These are phyloP conservation scores for Ceratitis capitata DNA, from an alignment of 1,140 invertebrate species.

Conservation along the genomic window DNA sequence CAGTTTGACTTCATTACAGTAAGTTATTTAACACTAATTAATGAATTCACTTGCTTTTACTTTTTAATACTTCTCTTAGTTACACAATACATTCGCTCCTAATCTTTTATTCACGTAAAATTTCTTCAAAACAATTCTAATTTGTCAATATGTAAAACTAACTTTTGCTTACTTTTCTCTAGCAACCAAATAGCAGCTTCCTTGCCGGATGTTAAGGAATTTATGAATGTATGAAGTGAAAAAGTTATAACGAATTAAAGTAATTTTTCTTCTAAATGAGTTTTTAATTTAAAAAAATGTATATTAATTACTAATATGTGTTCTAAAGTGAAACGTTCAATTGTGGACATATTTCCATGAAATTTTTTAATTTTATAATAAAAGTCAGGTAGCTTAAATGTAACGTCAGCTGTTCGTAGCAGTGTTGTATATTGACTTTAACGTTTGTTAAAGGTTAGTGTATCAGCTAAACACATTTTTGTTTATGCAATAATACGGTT, in stretches of 20 bases:
- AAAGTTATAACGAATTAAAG: background rate
- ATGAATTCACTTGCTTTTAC: too few relatives aligned
- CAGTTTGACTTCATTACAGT: too few relatives aligned
- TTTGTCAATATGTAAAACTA: too few relatives aligned
- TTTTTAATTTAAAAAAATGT: background rate
- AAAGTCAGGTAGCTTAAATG: background rate
- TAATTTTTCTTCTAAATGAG: background rate
- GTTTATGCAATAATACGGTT: too few relatives aligned
- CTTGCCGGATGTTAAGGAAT: background rate
- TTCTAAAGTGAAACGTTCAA: background rate
- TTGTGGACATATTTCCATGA: background rate
- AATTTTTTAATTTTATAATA: background rate
- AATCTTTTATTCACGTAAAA: background rate
- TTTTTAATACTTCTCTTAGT: background rate
- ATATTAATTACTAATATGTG: background rate
- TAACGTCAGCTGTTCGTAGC: background rate
- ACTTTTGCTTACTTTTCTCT: slow-evolving; percentile 2
- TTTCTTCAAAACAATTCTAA: background rate
- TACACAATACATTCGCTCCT: background rate
- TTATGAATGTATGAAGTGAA: background rate
- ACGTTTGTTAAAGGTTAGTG: background rate
- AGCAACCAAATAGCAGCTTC: background rate
- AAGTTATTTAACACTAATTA: too few relatives aligned
- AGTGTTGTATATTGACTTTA: background rate
- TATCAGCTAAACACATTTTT: background rate